Base-by-base conservation (phyloP, 1,140 invertebrate genomes). In the Hydropsyche tenuis region DNA sequence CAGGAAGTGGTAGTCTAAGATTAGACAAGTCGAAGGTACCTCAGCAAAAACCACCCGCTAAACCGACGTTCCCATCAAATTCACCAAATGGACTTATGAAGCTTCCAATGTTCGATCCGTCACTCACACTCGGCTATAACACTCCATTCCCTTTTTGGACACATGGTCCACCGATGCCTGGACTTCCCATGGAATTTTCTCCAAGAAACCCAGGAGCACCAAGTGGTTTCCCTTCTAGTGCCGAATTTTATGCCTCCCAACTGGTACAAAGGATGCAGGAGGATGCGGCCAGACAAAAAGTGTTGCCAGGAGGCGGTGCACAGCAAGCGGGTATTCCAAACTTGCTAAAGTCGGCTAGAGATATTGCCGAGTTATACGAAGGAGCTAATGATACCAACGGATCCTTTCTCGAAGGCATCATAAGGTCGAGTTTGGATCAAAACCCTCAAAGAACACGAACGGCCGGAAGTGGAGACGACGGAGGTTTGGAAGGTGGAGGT, bases 251-350 rank as follows among this genome's bases (percentile, higher is more conserved):
- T 80, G 92, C 92, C 0, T 90, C 91, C 11, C 92, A 94, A 77
- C 91, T 94, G 87, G 93, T 93, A 85, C 89, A 92, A 56, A 88
- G 91, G 25, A 82, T 93, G 56, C 90, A 93, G 75, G 92, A 93
- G 77, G 92, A 92, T 77, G 43, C 78, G 75, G 80, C 83, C 76
- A 81, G 83, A 63, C 80, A 83, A 75, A 82, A 86, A 1, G 80
- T 82, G 22, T 79, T 83, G 25, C 16, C 82, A 80, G 69, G 83
- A 77, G 53, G 77, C 81, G 51, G 46, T 2, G 53, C 0, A 75
- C 83, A 45, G 20, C 72, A 73, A 30, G 62, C 42, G 16, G 53
- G 20, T 56, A 78, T 30, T 75, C 84, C 25, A 1, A 70, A 70
- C 73, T 81, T 85, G 30, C 82, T 81, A 56, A 91, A 80, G 84